Conservation (phyloP, 2,888 invertebrate species). For the Phyllotreta striolata region DNA sequence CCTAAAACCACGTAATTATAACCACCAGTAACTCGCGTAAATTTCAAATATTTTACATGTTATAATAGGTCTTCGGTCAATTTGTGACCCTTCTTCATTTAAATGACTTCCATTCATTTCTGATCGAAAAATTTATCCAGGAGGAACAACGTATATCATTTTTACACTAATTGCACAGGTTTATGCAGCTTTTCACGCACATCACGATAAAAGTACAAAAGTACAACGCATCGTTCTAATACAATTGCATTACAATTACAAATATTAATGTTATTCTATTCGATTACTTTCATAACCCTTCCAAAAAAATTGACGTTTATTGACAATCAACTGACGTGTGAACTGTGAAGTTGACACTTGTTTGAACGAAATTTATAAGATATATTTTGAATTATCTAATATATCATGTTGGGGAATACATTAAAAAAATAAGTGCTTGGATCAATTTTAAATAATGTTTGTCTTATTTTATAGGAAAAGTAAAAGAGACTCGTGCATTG, state of each 20-base stretch:
- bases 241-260: neutral
- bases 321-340: too few relatives aligned
- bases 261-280: neutral
- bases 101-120: constrained; percentile 67
- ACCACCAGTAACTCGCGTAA: neutral
- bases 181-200: neutral
- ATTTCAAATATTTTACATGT: constrained; percentile 68
- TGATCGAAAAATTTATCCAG: constrained; percentile 61
- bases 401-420: too few relatives aligned
- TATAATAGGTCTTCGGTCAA: constrained; percentile 76
- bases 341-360: too few relatives aligned
- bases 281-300: constrained; percentile 19
- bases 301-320: constrained; percentile 12
- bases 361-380: too few relatives aligned
- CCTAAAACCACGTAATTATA: constrained; percentile 54
- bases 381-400: too few relatives aligned
- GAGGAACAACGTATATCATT: constrained; percentile 53
- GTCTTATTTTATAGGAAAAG: too few relatives aligned
- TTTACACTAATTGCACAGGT: constrained; percentile 23
- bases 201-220: constrained; percentile 11
- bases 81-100: constrained; percentile 65
- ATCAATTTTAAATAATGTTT: too few relatives aligned
- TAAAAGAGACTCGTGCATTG: too few relatives aligned
- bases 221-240: constrained; percentile 2
- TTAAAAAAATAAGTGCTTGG: too few relatives aligned